These are phyloP conservation scores for Xylocampa areola DNA, from an alignment of 2,888 invertebrate genomes.

Conservation along the genomic window DNA sequence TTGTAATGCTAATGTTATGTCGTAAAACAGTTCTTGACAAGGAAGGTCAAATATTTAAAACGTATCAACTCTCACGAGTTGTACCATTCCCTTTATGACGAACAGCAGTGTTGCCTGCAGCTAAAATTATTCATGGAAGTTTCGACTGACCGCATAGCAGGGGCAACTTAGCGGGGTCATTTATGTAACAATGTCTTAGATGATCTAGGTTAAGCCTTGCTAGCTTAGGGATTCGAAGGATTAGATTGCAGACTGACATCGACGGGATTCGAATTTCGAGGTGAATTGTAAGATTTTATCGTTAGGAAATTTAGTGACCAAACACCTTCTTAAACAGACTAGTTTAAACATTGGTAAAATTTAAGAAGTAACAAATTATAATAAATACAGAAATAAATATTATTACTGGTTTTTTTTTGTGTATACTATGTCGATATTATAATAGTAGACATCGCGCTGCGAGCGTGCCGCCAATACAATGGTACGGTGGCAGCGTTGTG, in stretches of 20 bases:
- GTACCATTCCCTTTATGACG: constrained; percentile 34
- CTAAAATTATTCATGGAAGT: constrained; percentile 47
- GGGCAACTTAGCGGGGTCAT: constrained; percentile 33
- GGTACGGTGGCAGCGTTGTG: too few species aligned
- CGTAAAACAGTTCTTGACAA: too few species aligned
- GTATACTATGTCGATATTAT: too few species aligned
- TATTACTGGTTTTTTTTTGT: too few species aligned
- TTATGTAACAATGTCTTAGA: constrained; percentile 50
- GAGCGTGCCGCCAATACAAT: too few species aligned
- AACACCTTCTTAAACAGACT: too few species aligned
- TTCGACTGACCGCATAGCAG: constrained; percentile 30
- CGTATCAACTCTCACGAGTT: not conserved
- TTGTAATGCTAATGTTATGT: too few species aligned
- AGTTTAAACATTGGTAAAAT: too few species aligned
- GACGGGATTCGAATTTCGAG: constrained; percentile 27
- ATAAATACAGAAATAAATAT: too few species aligned
- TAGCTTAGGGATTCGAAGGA: constrained; percentile 26
- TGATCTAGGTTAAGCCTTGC: constrained; percentile 36
- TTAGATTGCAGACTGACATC: constrained; percentile 22
- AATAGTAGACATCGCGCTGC: too few species aligned
- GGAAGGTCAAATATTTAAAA: too few species aligned
- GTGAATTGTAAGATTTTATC: not conserved
- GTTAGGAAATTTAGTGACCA: not conserved
- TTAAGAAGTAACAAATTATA: too few species aligned
- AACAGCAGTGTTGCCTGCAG: constrained; percentile 23